Evolutionary conservation across 2,888 invertebrate species (phyloP).

Genomic region (Lithophane leautieri): DNA sequence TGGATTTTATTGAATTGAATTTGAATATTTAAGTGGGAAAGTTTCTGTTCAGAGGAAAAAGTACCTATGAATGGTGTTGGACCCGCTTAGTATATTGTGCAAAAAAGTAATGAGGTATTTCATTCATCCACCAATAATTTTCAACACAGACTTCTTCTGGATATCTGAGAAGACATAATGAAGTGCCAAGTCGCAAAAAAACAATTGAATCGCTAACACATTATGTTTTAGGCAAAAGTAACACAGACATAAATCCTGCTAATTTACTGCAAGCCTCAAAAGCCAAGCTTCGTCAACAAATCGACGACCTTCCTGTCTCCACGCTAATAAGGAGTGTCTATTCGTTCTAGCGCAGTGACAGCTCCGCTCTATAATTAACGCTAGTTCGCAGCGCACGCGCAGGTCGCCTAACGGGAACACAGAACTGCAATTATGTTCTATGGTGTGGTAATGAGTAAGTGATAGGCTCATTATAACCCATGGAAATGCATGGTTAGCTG

Average conservation of each 20-base stretch:
- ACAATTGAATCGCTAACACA: not conserved
- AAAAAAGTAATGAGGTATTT: not conserved
- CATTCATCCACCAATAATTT: not conserved
- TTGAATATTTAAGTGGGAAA: conserved; percentile 34
- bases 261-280: conserved; percentile 36
- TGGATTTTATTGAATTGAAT: conserved; percentile 19
- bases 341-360: conserved; percentile 57
- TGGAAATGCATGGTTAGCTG: conserved; percentile 51
- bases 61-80: conserved; percentile 1
- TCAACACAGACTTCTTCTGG: not conserved
- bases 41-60: not conserved
- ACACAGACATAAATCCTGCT: conserved; percentile 27
- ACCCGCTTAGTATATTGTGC: not conserved
- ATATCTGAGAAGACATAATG: not conserved
- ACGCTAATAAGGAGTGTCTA: conserved; percentile 55
- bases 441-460: conserved; percentile 65
- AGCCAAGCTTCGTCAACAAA: conserved; percentile 34
- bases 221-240: not conserved
- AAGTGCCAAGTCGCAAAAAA: no score
- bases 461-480: conserved; percentile 61
- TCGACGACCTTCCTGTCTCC: conserved; percentile 39
- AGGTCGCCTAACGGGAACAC: conserved; percentile 67
- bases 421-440: conserved; percentile 67
- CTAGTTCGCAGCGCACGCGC: conserved; percentile 65
- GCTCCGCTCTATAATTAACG: conserved; percentile 67